Evolutionary conservation across 1,140 invertebrate species (phyloP), one percentile per base, ranked within the genome.

Genomic region (Odontomachus brunneus): DNA sequence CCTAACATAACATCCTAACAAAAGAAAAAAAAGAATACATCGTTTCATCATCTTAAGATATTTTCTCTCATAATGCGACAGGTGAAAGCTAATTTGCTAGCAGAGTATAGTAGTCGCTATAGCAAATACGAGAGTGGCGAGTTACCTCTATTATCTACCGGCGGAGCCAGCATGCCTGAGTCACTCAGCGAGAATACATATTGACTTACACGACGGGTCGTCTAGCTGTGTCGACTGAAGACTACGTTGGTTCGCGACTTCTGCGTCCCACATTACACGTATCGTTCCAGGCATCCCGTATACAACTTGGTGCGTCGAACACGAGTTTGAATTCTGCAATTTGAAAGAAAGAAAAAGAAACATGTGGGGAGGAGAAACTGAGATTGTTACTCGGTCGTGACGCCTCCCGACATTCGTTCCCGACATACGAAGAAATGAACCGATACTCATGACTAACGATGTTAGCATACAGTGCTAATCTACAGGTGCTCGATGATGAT

Each of bases 41-140:
- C 48, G 17, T 55, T 12, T 19, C 49, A 59, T 26, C 38, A 24
- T 67, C 48, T 59, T 51, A 48, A 1, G 22, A 51, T 55, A 60
- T 49, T 74, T 65, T 78, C 11, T 11, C 19, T 53, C 12, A 51
- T 48, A 11, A 29, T 72, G 26, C 63, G 85, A 17, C 53, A 94
- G 94, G 85, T 92, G 29, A 89, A 90, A 84, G 87, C 83, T 66
- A 81, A 90, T 33, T 53, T 94, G 51, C 89, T 92, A 67, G 85
- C 91, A 7, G 94, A 94, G 5, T 94, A 93, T 48, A 93, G 66
- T 66, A 93, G 85, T 63, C 92, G 92, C 24, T 94, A 90, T 57
- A 94, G 91, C n/a, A 94, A 94, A 74, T 93, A 88, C 51, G 94
- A 94, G 22, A 91, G 89, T 55, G 92, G 91, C n/a, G 93, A 93